Percentiles rank a stretch among this genome's conserved stretches.
phyloP scores from a whole-genome alignment of 92 coral and sea anemone genomes.

The Siderastrea radians region DNA sequence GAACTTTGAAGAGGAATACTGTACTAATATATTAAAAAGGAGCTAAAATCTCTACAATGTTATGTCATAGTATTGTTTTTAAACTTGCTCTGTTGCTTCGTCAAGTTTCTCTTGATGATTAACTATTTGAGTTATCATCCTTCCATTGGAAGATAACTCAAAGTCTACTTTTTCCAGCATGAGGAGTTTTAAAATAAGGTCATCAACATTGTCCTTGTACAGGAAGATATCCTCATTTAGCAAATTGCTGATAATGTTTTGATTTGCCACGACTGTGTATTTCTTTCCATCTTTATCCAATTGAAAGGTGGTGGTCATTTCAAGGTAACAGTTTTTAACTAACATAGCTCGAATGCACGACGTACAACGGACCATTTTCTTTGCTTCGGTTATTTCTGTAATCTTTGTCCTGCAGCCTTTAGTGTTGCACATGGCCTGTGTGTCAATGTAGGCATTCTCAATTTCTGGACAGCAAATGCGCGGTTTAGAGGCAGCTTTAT shows the following conservation, averaged over 20 bases:
- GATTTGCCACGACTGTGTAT: conserved; percentile 39
- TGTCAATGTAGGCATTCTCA: conserved; percentile 48
- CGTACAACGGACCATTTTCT: conserved; percentile 41
- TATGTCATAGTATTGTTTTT: conserved; percentile 25
- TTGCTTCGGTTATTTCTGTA: conserved; percentile 24
- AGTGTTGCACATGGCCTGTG: conserved; percentile 48
- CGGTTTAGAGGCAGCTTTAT: conserved; percentile 31
- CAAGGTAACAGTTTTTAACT: conserved; percentile 41
- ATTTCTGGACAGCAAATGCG: conserved; percentile 54
- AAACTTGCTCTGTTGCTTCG: conserved; percentile 12
- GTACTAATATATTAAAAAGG: no score
- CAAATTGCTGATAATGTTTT: conserved; percentile 3
- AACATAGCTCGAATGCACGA: conserved; percentile 51
- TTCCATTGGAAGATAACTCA: conserved; percentile 26
- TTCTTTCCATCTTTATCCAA: conserved; percentile 48
- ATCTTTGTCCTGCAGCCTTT: conserved; percentile 41
- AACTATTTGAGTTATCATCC: conserved; percentile 34
- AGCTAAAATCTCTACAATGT: no score
- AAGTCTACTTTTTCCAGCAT: conserved; percentile 32
- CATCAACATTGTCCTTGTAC: conserved; percentile 35
- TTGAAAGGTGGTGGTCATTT: conserved; percentile 54
- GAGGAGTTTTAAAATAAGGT: conserved; percentile 37
- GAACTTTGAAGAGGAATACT: no score
- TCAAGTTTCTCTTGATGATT: conserved; percentile 21
- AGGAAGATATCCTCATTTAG: conserved; percentile 1